Evolutionary conservation across 2,113 vertebrate species (phyloP), one percentile per base, ranked within the genome.

Genomic region (Nibea albiflora): DNA sequence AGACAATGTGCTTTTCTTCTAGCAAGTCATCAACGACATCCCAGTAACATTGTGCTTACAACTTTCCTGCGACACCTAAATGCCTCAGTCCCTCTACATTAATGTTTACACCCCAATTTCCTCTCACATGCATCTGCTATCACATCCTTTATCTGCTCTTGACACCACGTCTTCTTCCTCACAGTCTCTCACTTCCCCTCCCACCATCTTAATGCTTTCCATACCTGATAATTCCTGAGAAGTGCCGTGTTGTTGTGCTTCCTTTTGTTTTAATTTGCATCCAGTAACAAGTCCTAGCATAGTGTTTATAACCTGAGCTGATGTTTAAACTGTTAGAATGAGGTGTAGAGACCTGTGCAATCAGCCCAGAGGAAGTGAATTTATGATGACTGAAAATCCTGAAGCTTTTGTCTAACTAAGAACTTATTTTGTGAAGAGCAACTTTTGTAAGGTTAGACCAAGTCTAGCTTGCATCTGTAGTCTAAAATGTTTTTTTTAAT

Each of bases 131-230:
- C 62, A 53, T 57, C 56, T 56, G 44, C 76, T 72, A n/a, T 74
- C 78, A 69, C 84, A 42, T 85, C 78, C 39, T 76, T 81, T 71
- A 58, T 79, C 74, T 86, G 44, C 44, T 62, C 56, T 22, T 31
- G 24, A 71, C 77, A 78, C 70, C 5, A 39, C 54, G 28, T 16
- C 42, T 74, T 47, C 76, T 80, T 69, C 24, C 57, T 83, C 72
- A 63, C 65, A 46, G 0, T 42, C 19, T 70, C 53, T 85, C 77
- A 65, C 70, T 11, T 63, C 73, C 57, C 54, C 73, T 70, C 60
- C 52, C 50, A n/a, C 28, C 20, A 11, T 65, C 50, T 22, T 4
- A 19, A 58, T 12, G 4, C 31, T 65, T 52, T 71, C 57, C 9
- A 0, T 11, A 44, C 22, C 57, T 76, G 76, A 70, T 46, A 47